Evolutionary conservation across 2,113 vertebrate genomes (phyloP).

Genomic region (Dolichallabes microphthalmus): DNA sequence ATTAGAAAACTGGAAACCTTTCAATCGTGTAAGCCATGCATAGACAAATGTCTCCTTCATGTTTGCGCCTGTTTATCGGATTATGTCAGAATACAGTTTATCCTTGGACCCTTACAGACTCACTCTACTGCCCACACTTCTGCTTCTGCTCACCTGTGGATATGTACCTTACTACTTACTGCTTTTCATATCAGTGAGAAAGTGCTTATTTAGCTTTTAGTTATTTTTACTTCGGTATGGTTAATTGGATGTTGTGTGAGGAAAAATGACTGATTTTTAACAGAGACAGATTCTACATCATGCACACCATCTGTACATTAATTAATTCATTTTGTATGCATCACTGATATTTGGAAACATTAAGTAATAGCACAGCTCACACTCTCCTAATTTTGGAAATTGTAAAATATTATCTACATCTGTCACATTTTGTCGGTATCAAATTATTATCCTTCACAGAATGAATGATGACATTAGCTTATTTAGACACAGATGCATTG

Average conservation of each 20-base stretch:
- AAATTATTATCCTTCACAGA: neutral
- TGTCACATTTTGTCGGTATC: neutral
- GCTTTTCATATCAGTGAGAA: neutral
- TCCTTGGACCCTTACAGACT: neutral
- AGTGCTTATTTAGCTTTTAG: neutral
- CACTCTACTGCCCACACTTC: neutral
- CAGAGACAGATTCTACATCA: neutral
- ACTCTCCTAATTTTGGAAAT: neutral
- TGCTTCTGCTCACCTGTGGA: neutral
- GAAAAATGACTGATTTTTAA: neutral
- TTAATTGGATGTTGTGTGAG: neutral
- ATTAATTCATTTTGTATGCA: neutral
- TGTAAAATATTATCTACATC: neutral
- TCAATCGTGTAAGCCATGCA: neutral
- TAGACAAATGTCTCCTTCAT: neutral
- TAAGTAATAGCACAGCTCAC: neutral
- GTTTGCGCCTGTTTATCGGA: neutral
- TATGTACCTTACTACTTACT: neutral
- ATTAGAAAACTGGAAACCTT: neutral
- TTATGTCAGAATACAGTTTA: neutral
- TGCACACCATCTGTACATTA: neutral
- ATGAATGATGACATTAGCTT: neutral
- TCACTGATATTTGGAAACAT: neutral
- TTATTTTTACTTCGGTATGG: neutral
- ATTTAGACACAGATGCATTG: neutral